Percentiles rank a stretch among this genome's conserved stretches.
phyloP scores from a whole-genome alignment of 2,888 invertebrate genomes.

The Punctoribates punctum region DNA sequence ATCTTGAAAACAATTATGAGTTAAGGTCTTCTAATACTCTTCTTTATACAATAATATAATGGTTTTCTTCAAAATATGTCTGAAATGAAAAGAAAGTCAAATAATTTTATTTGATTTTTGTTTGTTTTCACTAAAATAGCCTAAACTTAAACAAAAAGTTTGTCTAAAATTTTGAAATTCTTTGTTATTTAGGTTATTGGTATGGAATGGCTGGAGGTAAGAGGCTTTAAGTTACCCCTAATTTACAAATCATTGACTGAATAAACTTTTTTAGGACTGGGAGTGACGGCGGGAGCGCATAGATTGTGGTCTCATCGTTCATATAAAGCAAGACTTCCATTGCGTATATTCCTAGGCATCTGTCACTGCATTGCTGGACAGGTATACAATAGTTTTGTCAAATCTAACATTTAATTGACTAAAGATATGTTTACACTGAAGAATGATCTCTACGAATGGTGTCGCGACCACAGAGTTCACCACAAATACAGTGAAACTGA shows the following conservation, averaged over 20 bases:
- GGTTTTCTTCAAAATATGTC: too few species aligned
- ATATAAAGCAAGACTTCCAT: slow-evolving; percentile 82
- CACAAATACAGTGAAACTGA: slow-evolving; percentile 53
- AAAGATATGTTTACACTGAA: slow-evolving; percentile 36
- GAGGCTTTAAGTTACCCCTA: not conserved
- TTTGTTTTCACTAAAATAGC: slow-evolving; percentile 45
- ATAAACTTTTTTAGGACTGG: slow-evolving; percentile 64
- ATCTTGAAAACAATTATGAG: too few species aligned
- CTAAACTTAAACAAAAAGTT: not conserved
- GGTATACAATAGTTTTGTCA: slow-evolving; percentile 57
- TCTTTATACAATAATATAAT: too few species aligned
- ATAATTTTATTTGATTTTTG: too few species aligned
- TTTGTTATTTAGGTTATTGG: slow-evolving; percentile 29
- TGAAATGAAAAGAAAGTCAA: too few species aligned
- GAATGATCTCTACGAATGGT: slow-evolving; percentile 54
- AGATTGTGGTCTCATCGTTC: slow-evolving; percentile 88
- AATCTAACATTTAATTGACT: not conserved
- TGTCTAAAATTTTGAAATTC: not conserved
- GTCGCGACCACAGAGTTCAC: slow-evolving; percentile 54
- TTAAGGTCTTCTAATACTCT: too few species aligned
- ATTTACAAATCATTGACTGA: not conserved
- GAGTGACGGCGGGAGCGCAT: slow-evolving; percentile 90
- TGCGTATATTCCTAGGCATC: slow-evolving; percentile 71
- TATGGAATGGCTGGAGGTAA: slow-evolving; percentile 28
- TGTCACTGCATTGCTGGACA: slow-evolving; percentile 83